These are phyloP conservation scores for Colostygia pectinataria DNA, from an alignment of 2,888 invertebrate species.

Conservation along the genomic window DNA sequence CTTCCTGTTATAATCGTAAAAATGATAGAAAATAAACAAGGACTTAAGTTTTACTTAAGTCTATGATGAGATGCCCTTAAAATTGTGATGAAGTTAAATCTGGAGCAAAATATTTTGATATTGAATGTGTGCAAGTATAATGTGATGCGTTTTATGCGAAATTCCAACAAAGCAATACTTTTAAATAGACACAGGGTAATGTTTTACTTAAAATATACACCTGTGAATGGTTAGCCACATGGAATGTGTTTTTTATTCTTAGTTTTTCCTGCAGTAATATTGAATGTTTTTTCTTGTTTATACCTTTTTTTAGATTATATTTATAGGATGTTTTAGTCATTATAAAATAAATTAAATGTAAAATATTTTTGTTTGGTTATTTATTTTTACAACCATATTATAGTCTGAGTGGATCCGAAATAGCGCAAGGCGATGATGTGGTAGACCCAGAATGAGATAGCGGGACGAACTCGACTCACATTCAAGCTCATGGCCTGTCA, in stretches of 20 bases:
- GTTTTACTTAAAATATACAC: conserved; percentile 66
- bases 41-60: too few species aligned
- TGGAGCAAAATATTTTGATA: too few species aligned
- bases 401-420: too few species aligned
- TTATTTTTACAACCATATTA: too few species aligned
- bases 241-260: conserved; percentile 34
- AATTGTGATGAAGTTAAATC: too few species aligned
- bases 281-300: background rate
- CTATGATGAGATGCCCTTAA: too few species aligned
- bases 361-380: conserved; percentile 2
- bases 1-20: too few species aligned
- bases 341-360: conserved; percentile 31
- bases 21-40: background rate
- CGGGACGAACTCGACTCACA: too few species aligned
- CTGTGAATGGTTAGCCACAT: conserved; percentile 57
- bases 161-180: conserved; percentile 37
- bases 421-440: too few species aligned
- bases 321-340: conserved; percentile 33
- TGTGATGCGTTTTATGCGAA: conserved; percentile 36
- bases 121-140: conserved; percentile 2
- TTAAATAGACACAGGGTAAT: conserved; percentile 60
- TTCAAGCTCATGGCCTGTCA: too few species aligned
- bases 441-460: too few species aligned
- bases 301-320: conserved; percentile 3
- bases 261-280: conserved; percentile 10